These are phyloP conservation scores for Eilema griseolum DNA, from an alignment of 2,888 invertebrate species.

Conservation along the genomic window DNA sequence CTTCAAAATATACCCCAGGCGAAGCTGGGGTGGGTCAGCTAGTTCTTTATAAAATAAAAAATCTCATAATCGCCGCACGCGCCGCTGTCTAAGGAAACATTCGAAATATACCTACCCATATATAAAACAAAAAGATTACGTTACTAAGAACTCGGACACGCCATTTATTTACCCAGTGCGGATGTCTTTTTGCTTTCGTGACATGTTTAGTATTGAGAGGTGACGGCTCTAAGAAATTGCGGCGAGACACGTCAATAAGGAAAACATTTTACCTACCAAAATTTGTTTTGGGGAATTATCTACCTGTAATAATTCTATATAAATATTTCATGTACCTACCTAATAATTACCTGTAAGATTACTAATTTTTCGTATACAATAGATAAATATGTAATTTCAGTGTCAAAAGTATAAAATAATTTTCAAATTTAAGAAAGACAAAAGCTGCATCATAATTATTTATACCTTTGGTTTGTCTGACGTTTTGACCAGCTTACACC, in stretches of 20 bases:
- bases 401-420: no score
- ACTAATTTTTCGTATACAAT: neutral
- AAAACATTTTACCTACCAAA: neutral
- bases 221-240: slow-evolving; percentile 13
- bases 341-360: no score
- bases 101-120: neutral
- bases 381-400: neutral
- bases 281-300: slow-evolving; percentile 3
- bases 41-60: no score
- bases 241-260: neutral
- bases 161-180: neutral
- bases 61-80: no score
- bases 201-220: slow-evolving; percentile 7
- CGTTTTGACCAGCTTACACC: no score
- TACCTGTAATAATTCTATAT: neutral
- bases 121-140: neutral
- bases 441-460: no score
- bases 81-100: no score
- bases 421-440: no score
- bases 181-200: slow-evolving; percentile 1
- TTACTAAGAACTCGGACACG: neutral
- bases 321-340: no score
- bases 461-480: no score
- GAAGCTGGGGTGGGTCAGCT: no score
- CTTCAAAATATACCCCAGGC: no score